Evolutionary conservation across 2,113 vertebrate genomes (phyloP), one percentile per base, ranked within the genome.

Genomic region (Melospiza melodia): DNA sequence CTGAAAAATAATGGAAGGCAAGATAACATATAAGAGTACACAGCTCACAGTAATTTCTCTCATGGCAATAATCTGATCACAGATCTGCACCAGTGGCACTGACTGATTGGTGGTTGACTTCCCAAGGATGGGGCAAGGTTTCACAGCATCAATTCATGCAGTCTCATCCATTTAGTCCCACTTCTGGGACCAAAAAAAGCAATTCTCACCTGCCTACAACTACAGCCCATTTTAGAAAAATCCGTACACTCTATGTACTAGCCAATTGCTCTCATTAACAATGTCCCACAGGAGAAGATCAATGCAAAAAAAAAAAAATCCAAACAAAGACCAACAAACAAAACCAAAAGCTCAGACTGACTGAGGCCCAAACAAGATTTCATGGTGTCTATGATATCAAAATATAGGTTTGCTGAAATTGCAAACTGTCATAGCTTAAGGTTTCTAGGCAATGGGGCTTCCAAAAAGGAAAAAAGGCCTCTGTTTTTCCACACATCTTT

Each of bases 141-240:
- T 39, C 49, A 25, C 23, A 43, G 30, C 57, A 15, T 15, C 66
- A 18, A 18, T 44, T 63, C 81, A 66, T 0, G 0, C 3, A 35
- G 65, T 13, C 77, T 71, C 39, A 46, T 22, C 57, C 57, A 21
- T 52, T 71, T 20, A 33, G 74, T 61, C 54, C 69, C 74, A 85
- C 5, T 23, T 89, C 69, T 52, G 66, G 20, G 65, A 68, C 67
- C 28, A 54, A 20, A 77, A 91, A 48, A 51, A 78, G 84, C 66
- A 93, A 93, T 90, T 94, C 44, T 82, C 87, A 96, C 66, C 69
- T 80, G 80, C 22, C 57, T 82, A 25, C 0, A 1, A 58, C 39
- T 48, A n/a, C 61, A 87, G 62, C 15, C 67, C 39, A 9, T 69
- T 94, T 91, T 52, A 94, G 78, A 72, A 90, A 96, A 93, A 89